phyloP scores from a whole-genome alignment of 2,113 vertebrate genomes.

The Ictalurus punctatus region DNA sequence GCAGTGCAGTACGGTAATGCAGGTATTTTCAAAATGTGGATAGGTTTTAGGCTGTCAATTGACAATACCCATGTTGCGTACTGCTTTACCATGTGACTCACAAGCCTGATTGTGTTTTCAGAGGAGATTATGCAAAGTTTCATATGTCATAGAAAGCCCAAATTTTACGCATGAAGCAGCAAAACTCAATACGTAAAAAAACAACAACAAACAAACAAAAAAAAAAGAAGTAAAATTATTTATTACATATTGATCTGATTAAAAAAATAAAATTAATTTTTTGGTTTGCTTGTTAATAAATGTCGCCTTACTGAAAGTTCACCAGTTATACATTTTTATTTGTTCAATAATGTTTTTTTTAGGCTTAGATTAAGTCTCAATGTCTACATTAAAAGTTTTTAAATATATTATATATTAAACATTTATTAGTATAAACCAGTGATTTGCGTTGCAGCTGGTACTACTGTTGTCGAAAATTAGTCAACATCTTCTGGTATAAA shows the following conservation, averaged over 20 bases:
- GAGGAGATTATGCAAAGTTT: not conserved
- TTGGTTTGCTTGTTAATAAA: too few relatives aligned
- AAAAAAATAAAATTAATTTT: not conserved
- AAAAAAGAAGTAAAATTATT: not conserved
- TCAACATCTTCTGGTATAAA: not conserved
- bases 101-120: not conserved
- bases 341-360: not conserved
- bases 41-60: not conserved
- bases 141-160: not conserved
- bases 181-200: not conserved
- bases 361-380: too few relatives aligned
- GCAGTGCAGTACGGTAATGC: not conserved
- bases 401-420: not conserved
- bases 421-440: not conserved
- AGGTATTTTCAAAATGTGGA: not conserved
- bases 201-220: too few relatives aligned
- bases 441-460: not conserved
- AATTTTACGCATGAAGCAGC: not conserved
- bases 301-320: not conserved
- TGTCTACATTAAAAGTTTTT: not conserved
- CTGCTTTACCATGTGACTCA: not conserved
- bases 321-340: not conserved
- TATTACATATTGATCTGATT: not conserved
- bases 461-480: not conserved
- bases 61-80: not conserved